These are phyloP conservation scores for Cephalopachus bancanus DNA, from an alignment of 2,797 vertebrate species.

Conservation along the genomic window DNA sequence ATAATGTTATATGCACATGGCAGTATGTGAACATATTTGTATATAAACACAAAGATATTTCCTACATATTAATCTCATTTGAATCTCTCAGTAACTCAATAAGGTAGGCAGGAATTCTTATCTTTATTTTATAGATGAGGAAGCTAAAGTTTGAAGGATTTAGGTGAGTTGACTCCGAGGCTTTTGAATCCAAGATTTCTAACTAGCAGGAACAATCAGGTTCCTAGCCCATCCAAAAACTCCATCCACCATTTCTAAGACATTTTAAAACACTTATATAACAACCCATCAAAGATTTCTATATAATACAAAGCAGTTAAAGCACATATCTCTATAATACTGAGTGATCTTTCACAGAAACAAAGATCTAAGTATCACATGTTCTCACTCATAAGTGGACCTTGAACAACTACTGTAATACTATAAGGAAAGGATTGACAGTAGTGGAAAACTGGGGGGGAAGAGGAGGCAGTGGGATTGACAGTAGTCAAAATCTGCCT, in stretches of 20 bases:
- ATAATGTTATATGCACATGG: not conserved
- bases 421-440: no score
- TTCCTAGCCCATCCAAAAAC: not conserved
- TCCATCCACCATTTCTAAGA: not conserved
- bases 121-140: not conserved
- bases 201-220: not conserved
- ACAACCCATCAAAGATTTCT: not conserved
- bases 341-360: no score
- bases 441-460: no score
- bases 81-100: not conserved
- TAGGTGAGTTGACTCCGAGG: not conserved
- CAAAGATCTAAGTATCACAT: no score
- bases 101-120: not conserved
- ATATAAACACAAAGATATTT: not conserved
- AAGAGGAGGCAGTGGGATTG: no score
- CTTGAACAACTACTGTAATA: no score
- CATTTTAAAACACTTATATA: not conserved
- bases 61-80: not conserved
- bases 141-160: not conserved
- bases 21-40: not conserved
- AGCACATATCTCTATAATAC: not conserved
- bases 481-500: no score
- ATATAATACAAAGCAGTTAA: not conserved
- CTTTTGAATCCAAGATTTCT: not conserved
- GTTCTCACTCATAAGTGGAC: no score